These are phyloP conservation scores for Ennomos erosarius DNA, from an alignment of 2,888 invertebrate genomes.

Conservation along the genomic window DNA sequence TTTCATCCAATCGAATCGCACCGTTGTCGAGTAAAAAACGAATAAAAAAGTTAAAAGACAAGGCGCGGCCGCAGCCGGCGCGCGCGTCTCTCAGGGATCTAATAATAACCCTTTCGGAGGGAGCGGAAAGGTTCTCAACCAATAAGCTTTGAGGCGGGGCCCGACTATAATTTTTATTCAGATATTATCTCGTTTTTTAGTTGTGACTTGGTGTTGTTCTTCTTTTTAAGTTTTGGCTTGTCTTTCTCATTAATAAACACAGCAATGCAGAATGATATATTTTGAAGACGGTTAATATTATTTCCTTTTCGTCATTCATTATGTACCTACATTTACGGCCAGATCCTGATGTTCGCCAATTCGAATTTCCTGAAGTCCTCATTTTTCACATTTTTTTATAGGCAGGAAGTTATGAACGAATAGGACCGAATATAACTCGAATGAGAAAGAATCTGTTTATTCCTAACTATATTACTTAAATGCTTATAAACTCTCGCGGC, in stretches of 20 bases:
- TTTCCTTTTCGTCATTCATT: too few species aligned
- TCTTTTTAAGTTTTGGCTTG: neutral
- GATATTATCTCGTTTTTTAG: constrained; percentile 26
- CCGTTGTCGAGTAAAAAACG: constrained; percentile 62
- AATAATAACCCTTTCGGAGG: constrained; percentile 81
- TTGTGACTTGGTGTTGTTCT: neutral
- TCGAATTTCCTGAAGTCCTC: too few species aligned
- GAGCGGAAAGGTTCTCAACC: constrained; percentile 78
- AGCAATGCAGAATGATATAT: too few species aligned
- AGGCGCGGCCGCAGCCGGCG: constrained; percentile 63
- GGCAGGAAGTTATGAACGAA: too few species aligned
- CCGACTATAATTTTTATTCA: constrained; percentile 30
- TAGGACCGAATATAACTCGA: too few species aligned
- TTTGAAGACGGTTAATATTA: too few species aligned
- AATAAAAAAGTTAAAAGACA: constrained; percentile 79
- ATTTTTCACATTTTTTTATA: too few species aligned
- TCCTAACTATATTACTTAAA: too few species aligned
- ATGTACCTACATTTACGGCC: too few species aligned
- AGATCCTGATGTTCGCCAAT: too few species aligned
- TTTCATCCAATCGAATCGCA: constrained; percentile 74
- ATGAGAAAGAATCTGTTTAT: too few species aligned
- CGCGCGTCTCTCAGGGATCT: constrained; percentile 68
- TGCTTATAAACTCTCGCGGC: too few species aligned
- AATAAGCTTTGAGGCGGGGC: constrained; percentile 77
- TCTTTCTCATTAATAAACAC: neutral